Conservation (phyloP, 2,888 invertebrate species). For the Patella ulyssiponensis region DNA sequence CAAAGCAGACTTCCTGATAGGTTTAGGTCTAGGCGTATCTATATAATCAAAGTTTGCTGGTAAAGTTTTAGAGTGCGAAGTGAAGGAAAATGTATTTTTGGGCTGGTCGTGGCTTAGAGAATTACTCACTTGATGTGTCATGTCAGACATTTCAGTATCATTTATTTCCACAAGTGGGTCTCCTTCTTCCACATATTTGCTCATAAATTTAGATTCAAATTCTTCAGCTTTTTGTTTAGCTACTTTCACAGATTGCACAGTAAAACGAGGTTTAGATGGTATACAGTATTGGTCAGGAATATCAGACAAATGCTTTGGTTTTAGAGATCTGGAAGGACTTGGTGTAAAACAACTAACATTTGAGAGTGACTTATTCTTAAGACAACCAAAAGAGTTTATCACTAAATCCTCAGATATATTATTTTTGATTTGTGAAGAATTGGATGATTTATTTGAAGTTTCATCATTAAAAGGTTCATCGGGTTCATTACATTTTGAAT, state of each 20-base stretch:
- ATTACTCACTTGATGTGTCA: no score
- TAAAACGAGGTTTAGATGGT: slow-evolving; percentile 1
- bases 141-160: not conserved
- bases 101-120: no score
- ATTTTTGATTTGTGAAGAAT: not conserved
- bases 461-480: not conserved
- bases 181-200: not conserved
- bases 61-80: not conserved
- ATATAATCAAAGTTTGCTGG: not conserved
- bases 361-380: not conserved
- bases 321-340: not conserved
- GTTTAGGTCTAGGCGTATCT: not conserved
- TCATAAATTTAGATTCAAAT: not conserved
- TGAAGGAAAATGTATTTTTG: no score
- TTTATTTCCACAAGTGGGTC: not conserved
- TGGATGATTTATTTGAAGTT: not conserved
- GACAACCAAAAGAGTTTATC: not conserved
- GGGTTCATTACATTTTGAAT: not conserved
- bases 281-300: not conserved
- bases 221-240: not conserved
- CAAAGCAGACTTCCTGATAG: not conserved
- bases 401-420: not conserved
- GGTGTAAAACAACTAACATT: not conserved
- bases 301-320: not conserved
- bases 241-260: not conserved